Evolutionary conservation across 2,888 invertebrate genomes (phyloP).

Genomic region (Nymphalis urticae): DNA sequence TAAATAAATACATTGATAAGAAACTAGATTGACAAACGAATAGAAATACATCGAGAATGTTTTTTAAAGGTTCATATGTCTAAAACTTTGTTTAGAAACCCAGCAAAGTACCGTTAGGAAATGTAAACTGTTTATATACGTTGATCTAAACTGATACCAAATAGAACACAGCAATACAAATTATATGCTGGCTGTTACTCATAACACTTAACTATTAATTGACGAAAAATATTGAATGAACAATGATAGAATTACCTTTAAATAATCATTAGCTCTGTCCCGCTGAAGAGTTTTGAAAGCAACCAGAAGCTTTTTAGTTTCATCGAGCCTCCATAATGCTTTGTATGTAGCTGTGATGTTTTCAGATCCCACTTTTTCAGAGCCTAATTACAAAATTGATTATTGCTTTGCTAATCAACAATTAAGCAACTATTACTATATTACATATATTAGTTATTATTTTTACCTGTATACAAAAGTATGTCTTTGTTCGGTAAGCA

Average conservation of each 20-base stretch:
- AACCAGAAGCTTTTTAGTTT: conserved; percentile 88
- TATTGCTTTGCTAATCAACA: background rate
- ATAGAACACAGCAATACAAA: too few relatives aligned
- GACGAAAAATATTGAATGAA: background rate
- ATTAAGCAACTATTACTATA: background rate
- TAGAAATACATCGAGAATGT: too few relatives aligned
- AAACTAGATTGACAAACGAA: too few relatives aligned
- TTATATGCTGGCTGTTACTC: too few relatives aligned
- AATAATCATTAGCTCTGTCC: conserved; percentile 82
- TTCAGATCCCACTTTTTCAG: conserved; percentile 82
- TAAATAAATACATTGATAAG: too few relatives aligned
- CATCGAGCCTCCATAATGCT: conserved; percentile 89
- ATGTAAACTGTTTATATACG: too few relatives aligned
- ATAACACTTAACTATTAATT: too few relatives aligned
- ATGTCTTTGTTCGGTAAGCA: conserved; percentile 86
- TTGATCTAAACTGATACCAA: too few relatives aligned
- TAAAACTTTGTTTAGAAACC: too few relatives aligned
- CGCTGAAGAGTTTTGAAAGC: conserved; percentile 90
- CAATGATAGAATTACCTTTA: conserved; percentile 74
- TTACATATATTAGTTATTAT: background rate
- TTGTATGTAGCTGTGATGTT: conserved; percentile 85
- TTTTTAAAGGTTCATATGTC: too few relatives aligned
- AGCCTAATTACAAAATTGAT: conserved; percentile 63
- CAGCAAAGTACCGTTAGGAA: too few relatives aligned
- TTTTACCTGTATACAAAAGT: conserved; percentile 84